A percentile compares a stretch with the other conserved stretches of the same genome.
Evolutionary conservation across 2,113 vertebrate species (phyloP).

Genomic region (Rhinoptilus africanus): DNA sequence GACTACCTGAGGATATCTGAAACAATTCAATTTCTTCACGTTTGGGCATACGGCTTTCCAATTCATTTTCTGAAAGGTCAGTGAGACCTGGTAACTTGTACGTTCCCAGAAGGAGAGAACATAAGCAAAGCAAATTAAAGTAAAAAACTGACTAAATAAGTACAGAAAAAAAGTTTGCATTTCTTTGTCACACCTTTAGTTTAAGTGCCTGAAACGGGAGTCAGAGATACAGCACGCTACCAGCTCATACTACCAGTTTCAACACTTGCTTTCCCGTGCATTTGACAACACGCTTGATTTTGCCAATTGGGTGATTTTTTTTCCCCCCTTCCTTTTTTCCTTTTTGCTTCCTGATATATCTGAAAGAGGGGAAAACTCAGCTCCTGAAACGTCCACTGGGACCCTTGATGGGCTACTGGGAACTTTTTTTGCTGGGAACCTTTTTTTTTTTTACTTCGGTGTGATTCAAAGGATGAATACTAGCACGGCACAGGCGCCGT

Average conservation of each 20-base stretch:
- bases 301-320: neutral
- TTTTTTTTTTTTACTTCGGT: neutral
- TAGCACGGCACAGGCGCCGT: neutral
- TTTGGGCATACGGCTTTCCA: neutral
- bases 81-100: neutral
- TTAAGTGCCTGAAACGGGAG: neutral
- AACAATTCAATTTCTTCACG: neutral
- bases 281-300: neutral
- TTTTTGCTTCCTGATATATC: neutral
- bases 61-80: conserved; percentile 20
- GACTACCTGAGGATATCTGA: neutral
- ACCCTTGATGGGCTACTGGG: neutral
- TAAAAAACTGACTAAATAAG: neutral
- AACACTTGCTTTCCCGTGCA: neutral
- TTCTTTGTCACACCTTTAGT: neutral
- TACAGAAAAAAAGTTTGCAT: neutral
- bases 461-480: neutral
- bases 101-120: conserved; percentile 21
- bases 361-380: neutral
- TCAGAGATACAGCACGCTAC: neutral
- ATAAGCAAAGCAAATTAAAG: conserved; percentile 1
- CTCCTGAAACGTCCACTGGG: neutral
- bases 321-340: neutral
- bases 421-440: neutral
- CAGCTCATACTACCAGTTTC: neutral